Percentiles rank a stretch among this genome's conserved stretches.
These are phyloP conservation scores for Watsonalla binaria DNA, from an alignment of 2,888 invertebrate species.

Conservation along the genomic window DNA sequence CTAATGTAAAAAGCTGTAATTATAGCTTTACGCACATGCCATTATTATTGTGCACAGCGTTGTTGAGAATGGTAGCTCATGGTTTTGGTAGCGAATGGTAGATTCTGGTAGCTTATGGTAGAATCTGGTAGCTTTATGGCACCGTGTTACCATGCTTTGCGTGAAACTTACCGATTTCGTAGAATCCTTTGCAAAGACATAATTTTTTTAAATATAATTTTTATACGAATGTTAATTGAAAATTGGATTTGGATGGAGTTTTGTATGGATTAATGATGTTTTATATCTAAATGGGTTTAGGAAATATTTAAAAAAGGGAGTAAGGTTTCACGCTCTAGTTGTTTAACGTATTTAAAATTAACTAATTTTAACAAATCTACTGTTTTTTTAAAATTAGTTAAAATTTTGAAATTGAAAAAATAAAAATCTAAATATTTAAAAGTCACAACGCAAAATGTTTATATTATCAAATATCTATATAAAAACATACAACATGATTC, in stretches of 20 bases:
- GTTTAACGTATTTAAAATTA: too few species aligned
- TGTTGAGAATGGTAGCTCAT: not conserved
- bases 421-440: not conserved
- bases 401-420: not conserved
- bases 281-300: too few species aligned
- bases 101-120: conserved; percentile 1
- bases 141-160: conserved; percentile 29
- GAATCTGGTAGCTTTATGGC: not conserved
- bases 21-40: not conserved
- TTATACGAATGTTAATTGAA: conserved; percentile 7
- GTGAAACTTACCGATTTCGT: conserved; percentile 65
- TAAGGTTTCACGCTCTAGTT: too few species aligned
- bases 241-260: not conserved
- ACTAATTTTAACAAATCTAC: too few species aligned
- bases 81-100: not conserved
- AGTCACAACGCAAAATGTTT: not conserved
- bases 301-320: too few species aligned
- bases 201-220: conserved; percentile 37
- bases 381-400: not conserved
- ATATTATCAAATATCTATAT: not conserved
- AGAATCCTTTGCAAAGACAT: conserved; percentile 69
- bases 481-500: not conserved
- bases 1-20: too few species aligned
- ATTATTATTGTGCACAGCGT: not conserved
- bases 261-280: not conserved